Percentiles rank a stretch among this genome's conserved stretches.
Evolutionary conservation across 2,888 invertebrate species (phyloP).

Genomic region (Panopea generosa): DNA sequence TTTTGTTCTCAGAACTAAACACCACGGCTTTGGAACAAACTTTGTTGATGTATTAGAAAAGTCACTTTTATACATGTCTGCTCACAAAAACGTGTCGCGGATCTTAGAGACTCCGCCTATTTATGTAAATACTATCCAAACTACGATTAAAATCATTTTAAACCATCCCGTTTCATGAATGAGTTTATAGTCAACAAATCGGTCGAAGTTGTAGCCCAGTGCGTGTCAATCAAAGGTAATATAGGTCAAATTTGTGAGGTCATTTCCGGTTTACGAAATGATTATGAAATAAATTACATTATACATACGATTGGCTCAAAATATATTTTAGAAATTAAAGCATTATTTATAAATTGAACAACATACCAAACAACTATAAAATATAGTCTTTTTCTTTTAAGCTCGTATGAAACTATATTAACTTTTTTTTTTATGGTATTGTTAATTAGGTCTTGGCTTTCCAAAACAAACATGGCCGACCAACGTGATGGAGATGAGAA

Average conservation of each 20-base stretch:
- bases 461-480: conserved; percentile 44
- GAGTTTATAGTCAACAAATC: conserved; percentile 27
- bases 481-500: conserved; percentile 13
- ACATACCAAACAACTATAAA: too few relatives aligned
- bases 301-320: background rate
- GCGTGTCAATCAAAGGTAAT: conserved; percentile 28
- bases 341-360: too few relatives aligned
- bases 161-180: conserved; percentile 19
- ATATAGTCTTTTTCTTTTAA: too few relatives aligned
- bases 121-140: conserved; percentile 33
- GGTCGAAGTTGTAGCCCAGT: conserved; percentile 6
- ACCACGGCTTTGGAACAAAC: too few relatives aligned
- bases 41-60: too few relatives aligned
- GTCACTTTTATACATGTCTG: conserved; percentile 8
- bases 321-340: background rate
- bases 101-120: conserved; percentile 35
- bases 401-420: too few relatives aligned
- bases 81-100: background rate
- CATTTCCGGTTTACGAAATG: conserved; percentile 32
- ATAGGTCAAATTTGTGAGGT: conserved; percentile 30
- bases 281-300: background rate
- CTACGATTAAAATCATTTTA: background rate
- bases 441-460: too few relatives aligned
- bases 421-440: too few relatives aligned
- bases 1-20: too few relatives aligned